Evolutionary conservation across 2,888 invertebrate species (phyloP).

Genomic region (Proisotoma minuta): DNA sequence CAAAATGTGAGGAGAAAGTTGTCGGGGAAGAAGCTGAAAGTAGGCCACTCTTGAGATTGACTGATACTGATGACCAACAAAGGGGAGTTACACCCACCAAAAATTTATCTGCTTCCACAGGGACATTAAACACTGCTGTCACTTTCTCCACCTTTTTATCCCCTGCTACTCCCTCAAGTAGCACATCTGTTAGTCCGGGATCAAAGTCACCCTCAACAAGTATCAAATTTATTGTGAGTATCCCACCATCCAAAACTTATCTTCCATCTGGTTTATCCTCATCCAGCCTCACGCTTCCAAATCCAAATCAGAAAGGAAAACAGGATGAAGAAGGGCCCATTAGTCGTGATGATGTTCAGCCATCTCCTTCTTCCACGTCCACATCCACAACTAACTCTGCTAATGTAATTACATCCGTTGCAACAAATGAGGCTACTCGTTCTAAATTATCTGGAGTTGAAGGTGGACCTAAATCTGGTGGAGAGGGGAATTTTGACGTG

Average conservation of each 20-base stretch:
- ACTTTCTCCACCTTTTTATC: constrained; percentile 5
- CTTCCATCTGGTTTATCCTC: constrained; percentile 5
- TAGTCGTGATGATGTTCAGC: neutral
- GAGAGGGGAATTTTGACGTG: neutral
- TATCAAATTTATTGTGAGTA: constrained; percentile 14
- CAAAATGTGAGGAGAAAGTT: neutral
- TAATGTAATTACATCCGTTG: constrained; percentile 1
- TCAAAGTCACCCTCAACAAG: constrained; percentile 15
- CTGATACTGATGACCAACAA: neutral
- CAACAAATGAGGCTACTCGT: constrained; percentile 1
- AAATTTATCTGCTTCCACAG: constrained; percentile 4
- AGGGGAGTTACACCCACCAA: constrained; percentile 1
- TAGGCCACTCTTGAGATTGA: constrained; percentile 1
- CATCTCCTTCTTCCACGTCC: neutral
- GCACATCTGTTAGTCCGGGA: neutral
- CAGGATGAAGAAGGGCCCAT: neutral
- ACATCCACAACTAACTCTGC: neutral
- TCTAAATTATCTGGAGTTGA: neutral
- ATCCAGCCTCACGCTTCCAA: neutral
- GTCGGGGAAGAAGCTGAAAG: constrained; percentile 3
- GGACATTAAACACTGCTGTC: neutral
- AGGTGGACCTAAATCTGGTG: neutral
- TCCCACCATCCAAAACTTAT: constrained; percentile 13
- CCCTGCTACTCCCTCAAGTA: neutral
- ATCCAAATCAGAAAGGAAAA: neutral